Evolutionary conservation across 2,888 invertebrate genomes (phyloP), one percentile per base, ranked within the genome.

Genomic region (Carabus problematicus): DNA sequence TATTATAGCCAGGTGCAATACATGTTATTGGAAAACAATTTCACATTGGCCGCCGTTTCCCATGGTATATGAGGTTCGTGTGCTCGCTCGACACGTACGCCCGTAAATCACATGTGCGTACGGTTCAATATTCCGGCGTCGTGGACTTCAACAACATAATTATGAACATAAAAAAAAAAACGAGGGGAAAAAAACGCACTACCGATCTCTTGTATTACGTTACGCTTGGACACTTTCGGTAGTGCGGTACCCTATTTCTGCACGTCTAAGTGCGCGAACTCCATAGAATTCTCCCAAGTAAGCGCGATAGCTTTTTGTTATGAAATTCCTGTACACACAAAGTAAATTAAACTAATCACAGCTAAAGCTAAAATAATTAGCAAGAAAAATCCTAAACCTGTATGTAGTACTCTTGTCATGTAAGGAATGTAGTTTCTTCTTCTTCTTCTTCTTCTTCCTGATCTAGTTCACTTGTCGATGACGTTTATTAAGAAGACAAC

Each of bases 211-310:
- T 73, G 72, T 73, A 70, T 73, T 73, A 71, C 75, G 75, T 75
- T 74, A 74, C 75, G 75, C 72, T 75, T 74, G 75, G 73, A 75
- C 75, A 75, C 75, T 75, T 74, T 71, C 47, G 55, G 62, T 69
- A 69, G 69, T 69, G 54, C 69, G 61, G 47, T 62, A 40, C 61
- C 61, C 55, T 43, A 69, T 69, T 69, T 69, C 69, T 69, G 69
- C 69, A 62, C 69, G 62, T 42, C 42, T 59, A 59, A n/a, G n/a
- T n/a, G 52, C 52, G 52, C 2, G 1, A 16, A 52, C 18, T 18
- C 16, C 52, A 18, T 52, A 52, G 70, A 72, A 73, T 72, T 72
- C 19, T 52, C 16, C 40, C 40, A 29, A 40, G 14, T 41, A 11
- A n/a, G 11, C 40, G 11, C 40, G 40, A 39, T n/a, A 40, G 12